Conservation (phyloP, 1,140 invertebrate genomes). For the Coelopa frigida region DNA sequence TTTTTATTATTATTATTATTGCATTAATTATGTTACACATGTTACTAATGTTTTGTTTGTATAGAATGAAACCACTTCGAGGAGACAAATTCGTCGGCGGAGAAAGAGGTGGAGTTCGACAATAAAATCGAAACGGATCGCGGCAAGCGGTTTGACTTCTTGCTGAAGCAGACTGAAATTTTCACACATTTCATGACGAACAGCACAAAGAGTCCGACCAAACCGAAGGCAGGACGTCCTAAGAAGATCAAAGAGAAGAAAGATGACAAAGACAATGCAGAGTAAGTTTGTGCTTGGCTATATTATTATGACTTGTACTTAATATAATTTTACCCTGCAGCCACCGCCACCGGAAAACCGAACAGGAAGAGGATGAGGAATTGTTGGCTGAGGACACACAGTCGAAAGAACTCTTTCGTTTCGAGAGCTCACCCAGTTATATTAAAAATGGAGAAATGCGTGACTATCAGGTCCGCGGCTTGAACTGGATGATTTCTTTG, state of each 20-base stretch:
- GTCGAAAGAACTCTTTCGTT: constrained; percentile 71
- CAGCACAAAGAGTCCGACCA: constrained; percentile 55
- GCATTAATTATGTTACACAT: no score
- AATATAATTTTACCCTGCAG: constrained; percentile 47
- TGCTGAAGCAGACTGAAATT: constrained; percentile 95
- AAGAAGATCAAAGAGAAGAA: constrained; percentile 51
- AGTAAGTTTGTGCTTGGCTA: constrained; percentile 31
- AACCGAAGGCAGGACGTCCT: constrained; percentile 79
- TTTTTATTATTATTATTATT: no score
- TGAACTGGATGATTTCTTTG: constrained; percentile 99
- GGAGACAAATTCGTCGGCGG: constrained; percentile 58
- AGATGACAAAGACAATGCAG: constrained; percentile 20
- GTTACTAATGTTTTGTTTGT: constrained; percentile 25
- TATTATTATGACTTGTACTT: background rate
- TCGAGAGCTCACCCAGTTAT: constrained; percentile 85
- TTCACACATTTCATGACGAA: constrained; percentile 97
- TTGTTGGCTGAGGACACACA: constrained; percentile 78
- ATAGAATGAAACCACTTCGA: constrained; percentile 69
- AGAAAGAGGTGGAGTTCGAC: constrained; percentile 70
- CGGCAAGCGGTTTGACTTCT: constrained; percentile 86
- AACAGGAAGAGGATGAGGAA: constrained; percentile 99
- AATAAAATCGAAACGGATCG: constrained; percentile 76
- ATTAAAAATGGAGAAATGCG: constrained; percentile 90
- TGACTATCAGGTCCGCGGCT: constrained; percentile 97
- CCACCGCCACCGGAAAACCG: constrained; percentile 96